phyloP scores from a whole-genome alignment of 1,140 invertebrate genomes.

The Nymphalis io region DNA sequence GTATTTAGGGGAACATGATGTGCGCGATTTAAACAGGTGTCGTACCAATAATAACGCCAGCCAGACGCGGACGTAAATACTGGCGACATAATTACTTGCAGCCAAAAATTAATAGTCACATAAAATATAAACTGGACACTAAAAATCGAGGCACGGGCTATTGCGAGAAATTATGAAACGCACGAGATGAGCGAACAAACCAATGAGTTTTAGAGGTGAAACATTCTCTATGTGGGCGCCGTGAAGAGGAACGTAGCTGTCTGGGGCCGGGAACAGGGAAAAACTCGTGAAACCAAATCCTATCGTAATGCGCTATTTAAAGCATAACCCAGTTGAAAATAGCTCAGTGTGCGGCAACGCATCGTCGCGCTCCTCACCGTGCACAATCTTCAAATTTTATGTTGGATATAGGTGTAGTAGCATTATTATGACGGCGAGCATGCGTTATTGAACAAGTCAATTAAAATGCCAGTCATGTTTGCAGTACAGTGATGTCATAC shows the following conservation, averaged over 20 bases:
- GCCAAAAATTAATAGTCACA: conserved; percentile 36
- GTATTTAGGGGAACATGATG: conserved; percentile 22
- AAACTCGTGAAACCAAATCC: conserved; percentile 80
- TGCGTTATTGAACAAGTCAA: conserved; percentile 14
- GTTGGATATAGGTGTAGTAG: conserved; percentile 69
- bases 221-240: conserved; percentile 66
- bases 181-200: conserved; percentile 11
- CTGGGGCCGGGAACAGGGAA: conserved; percentile 70
- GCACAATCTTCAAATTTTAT: conserved; percentile 80
- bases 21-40: conserved; percentile 43
- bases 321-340: conserved; percentile 80
- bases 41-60: conserved; percentile 44
- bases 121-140: conserved; percentile 35
- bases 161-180: conserved; percentile 38
- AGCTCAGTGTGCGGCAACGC: conserved; percentile 73
- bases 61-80: conserved; percentile 30
- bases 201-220: conserved; percentile 60
- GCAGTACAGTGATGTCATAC: background rate
- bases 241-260: conserved; percentile 57
- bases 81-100: conserved; percentile 20
- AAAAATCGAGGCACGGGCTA: conserved; percentile 35
- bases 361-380: conserved; percentile 69
- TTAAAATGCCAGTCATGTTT: conserved; percentile 8
- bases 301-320: conserved; percentile 80
- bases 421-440: conserved; percentile 40